Conservation (phyloP, 2,888 invertebrate species). For the Himalopsyche japonica region DNA sequence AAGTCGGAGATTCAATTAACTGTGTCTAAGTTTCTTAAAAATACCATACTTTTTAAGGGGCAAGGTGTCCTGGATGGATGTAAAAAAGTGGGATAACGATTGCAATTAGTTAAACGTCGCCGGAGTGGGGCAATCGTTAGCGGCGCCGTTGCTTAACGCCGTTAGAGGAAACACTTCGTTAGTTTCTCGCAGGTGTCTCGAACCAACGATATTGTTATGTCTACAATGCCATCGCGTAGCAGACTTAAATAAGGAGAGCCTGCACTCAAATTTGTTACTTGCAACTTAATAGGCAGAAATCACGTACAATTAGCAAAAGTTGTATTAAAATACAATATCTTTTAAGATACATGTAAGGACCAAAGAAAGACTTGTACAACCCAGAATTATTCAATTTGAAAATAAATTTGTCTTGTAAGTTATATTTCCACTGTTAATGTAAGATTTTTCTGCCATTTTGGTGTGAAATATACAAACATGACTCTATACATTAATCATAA, state of each 20-base stretch:
- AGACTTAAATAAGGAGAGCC: neutral
- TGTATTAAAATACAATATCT: no score
- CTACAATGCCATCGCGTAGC: neutral
- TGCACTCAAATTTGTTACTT: no score
- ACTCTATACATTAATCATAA: no score
- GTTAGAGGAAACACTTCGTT: conserved; percentile 27
- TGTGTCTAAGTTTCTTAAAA: conserved; percentile 2
- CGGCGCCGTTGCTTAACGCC: conserved; percentile 15
- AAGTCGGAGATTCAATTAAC: conserved; percentile 10
- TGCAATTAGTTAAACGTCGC: conserved; percentile 21
- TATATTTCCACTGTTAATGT: no score
- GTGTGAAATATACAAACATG: no score
- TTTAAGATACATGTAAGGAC: no score
- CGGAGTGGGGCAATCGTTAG: neutral
- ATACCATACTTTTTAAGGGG: conserved; percentile 2
- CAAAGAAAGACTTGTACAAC: no score
- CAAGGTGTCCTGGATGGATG: conserved; percentile 16
- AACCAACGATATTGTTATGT: neutral
- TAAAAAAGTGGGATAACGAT: conserved; percentile 18
- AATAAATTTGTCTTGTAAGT: no score
- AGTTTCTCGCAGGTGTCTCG: conserved; percentile 7
- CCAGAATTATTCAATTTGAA: no score
- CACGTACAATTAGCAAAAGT: no score
- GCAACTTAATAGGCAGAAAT: no score
- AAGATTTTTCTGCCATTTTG: no score